phyloP scores from a whole-genome alignment of 2,113 vertebrate species.

The Conger conger region DNA sequence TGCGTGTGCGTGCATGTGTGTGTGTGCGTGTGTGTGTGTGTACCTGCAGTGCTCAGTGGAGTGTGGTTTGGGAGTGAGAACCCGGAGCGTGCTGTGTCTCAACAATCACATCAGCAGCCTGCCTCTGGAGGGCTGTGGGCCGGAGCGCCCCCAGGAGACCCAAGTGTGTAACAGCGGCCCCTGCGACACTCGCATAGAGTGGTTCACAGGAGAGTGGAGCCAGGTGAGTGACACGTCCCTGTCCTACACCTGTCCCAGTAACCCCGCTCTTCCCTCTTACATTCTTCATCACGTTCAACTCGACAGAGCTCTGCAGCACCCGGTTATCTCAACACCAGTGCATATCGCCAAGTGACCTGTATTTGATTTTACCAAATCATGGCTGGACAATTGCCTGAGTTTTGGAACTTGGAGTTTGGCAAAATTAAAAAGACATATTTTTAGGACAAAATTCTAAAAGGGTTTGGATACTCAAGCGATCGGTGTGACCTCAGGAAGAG shows the following conservation, averaged over 20 bases:
- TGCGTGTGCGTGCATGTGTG: background rate
- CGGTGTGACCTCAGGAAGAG: background rate
- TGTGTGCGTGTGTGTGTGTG: background rate
- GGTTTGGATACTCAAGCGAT: background rate
- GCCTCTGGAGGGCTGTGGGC: slow-evolving; percentile 89
- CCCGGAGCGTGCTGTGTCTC: slow-evolving; percentile 83
- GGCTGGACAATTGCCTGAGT: background rate
- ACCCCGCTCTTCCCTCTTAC: background rate
- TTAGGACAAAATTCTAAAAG: background rate
- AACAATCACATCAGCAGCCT: slow-evolving; percentile 85
- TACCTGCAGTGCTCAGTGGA: slow-evolving; percentile 84
- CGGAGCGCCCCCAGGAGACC: slow-evolving; percentile 74
- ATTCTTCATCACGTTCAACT: background rate
- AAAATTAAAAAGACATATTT: background rate
- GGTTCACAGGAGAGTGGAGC: slow-evolving; percentile 92
- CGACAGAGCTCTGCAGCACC: background rate
- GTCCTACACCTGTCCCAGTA: background rate
- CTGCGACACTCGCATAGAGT: slow-evolving; percentile 86
- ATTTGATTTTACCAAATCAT: background rate
- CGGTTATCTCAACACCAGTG: background rate
- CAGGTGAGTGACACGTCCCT: slow-evolving; percentile 70
- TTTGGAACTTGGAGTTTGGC: background rate
- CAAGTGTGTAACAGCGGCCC: slow-evolving; percentile 80
- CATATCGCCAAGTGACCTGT: background rate
- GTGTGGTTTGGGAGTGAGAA: slow-evolving; percentile 83